Evolutionary conservation across 2,797 vertebrate species (phyloP), one percentile per base, ranked within the genome.

Genomic region (Philypnodon macrostomus): DNA sequence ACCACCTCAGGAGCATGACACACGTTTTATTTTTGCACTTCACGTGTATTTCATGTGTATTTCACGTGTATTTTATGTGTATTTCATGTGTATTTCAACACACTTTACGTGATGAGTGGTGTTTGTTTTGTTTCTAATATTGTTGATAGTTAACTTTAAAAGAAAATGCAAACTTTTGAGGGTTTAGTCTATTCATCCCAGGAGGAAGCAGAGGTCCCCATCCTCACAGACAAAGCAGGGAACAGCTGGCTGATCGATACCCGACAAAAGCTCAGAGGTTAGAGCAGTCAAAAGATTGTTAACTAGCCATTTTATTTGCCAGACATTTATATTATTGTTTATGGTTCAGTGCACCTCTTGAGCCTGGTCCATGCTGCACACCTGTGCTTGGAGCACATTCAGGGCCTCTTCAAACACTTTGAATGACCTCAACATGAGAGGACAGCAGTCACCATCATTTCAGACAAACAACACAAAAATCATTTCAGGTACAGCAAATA

Each of bases 271-370:
- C 85, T 83, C 77, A 63, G 86, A 89, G 89, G 87, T 90, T 90
- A 88, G 85, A 82, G 86, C 88, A 87, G 88, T 90, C 89, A 90
- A 89, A 90, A 89, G 89, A 91, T 88, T 90, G 90, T 91, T 91
- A 91, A 91, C 89, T 88, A 88, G 86, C 88, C 88, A 90, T 90
- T 91, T 91, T 87, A 90, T 89, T 85, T 90, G 83, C 82, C 85
- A 88, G 88, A 90, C 88, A 88, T 91, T 91, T 90, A 91, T 90
- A 89, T 90, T 84, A 90, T 88, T 90, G 86, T 90, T 90, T 83
- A 84, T 75, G 88, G 89, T 89, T 83, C 84, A 85, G 70, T 53
- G 85, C 77, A 63, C 75, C 80, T 58, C 79, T 90, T 89, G 77
- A 88, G 75, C 46, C 12, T 54, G 19, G 73, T 72, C 75, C 70